These are phyloP conservation scores for Saccostrea cuccullata DNA, from an alignment of 1,140 invertebrate genomes.

Conservation along the genomic window DNA sequence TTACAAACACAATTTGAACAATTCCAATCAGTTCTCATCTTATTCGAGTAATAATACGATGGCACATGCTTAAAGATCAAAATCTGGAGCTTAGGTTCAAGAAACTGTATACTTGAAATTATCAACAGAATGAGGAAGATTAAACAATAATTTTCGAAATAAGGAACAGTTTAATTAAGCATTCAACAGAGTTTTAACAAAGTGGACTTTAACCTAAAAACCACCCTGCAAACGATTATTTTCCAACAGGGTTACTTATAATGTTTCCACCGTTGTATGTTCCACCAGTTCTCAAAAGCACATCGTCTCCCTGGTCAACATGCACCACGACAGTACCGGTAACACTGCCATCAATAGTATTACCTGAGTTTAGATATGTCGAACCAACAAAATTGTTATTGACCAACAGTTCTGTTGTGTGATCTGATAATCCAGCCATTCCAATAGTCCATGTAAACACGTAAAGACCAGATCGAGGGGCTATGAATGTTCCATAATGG, in stretches of 20 bases:
- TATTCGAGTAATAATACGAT: too few relatives aligned
- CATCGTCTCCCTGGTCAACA: neutral
- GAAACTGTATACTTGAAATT: too few relatives aligned
- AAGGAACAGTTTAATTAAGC: too few relatives aligned
- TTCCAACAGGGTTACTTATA: neutral
- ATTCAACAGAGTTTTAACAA: too few relatives aligned
- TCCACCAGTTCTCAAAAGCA: neutral
- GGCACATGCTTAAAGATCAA: too few relatives aligned
- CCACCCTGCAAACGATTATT: neutral
- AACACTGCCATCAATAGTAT: neutral
- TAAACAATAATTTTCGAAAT: too few relatives aligned
- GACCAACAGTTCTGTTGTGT: neutral
- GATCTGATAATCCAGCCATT: neutral
- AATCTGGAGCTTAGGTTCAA: too few relatives aligned
- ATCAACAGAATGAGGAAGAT: too few relatives aligned
- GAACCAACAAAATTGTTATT: neutral
- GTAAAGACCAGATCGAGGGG: neutral
- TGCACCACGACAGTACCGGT: neutral
- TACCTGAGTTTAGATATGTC: neutral
- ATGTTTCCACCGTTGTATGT: neutral
- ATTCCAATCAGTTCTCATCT: too few relatives aligned
- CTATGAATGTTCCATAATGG: neutral
- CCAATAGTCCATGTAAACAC: conserved; percentile 9
- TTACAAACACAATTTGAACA: too few relatives aligned
- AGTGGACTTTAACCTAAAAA: neutral